Conservation (phyloP, 2,888 invertebrate species). For the Auanema sp. region DNA sequence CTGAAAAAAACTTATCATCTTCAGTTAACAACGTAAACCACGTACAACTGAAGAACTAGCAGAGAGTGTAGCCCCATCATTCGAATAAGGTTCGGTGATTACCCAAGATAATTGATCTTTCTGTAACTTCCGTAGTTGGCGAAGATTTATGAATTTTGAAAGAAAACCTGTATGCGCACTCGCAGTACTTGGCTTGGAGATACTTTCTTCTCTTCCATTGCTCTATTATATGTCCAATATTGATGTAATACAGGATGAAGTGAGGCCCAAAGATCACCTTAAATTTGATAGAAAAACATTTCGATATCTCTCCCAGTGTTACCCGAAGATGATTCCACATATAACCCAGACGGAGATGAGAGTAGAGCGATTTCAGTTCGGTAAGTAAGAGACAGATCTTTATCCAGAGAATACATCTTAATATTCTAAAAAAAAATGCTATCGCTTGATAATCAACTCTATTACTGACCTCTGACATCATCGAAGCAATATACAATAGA, state of each 20-base stretch:
- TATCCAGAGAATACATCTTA: conserved; percentile 42
- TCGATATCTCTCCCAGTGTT: conserved; percentile 7
- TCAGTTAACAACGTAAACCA: not conserved
- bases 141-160: conserved; percentile 3
- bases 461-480: conserved; percentile 42
- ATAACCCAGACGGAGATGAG: conserved; percentile 42
- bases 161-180: conserved; percentile 50
- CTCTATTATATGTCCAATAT: conserved; percentile 22
- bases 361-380: conserved; percentile 50
- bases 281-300: not conserved
- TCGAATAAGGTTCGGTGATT: conserved; percentile 61
- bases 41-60: conserved; percentile 34
- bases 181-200: conserved; percentile 49
- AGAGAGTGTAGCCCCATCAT: conserved; percentile 56
- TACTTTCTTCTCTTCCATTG: conserved; percentile 19
- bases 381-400: conserved; percentile 39
- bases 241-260: conserved; percentile 49
- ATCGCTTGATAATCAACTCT: not conserved
- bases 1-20: conserved; percentile 10
- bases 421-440: conserved; percentile 35
- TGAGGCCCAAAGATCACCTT: conserved; percentile 40
- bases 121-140: conserved; percentile 22
- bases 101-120: conserved; percentile 54
- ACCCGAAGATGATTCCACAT: conserved; percentile 37
- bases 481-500: conserved; percentile 47